phyloP scores from a whole-genome alignment of 2,113 vertebrate genomes.

The Myrmophylax atrothorax region DNA sequence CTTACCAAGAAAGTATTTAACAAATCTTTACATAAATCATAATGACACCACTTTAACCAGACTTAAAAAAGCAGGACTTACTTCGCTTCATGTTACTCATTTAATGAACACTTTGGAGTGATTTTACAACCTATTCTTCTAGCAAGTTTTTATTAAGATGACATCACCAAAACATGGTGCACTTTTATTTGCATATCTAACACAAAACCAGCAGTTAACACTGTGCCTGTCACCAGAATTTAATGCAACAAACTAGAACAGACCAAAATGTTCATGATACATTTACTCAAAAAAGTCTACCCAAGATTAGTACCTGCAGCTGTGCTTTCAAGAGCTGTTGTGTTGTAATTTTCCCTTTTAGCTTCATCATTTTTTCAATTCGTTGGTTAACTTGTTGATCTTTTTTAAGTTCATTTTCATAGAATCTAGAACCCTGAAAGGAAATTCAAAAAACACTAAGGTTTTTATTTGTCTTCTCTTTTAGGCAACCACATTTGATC shows the following conservation, averaged over 20 bases:
- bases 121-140: not conserved
- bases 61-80: not conserved
- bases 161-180: not conserved
- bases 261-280: not conserved
- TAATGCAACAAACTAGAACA: not conserved
- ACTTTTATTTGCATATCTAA: not conserved
- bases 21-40: not conserved
- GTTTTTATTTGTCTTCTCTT: not conserved
- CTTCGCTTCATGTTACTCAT: not conserved
- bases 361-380: conserved; percentile 91
- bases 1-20: not conserved
- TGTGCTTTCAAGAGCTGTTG: conserved; percentile 88
- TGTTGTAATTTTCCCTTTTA: conserved; percentile 85
- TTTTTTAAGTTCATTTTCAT: conserved; percentile 92
- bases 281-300: not conserved
- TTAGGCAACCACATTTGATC: not conserved
- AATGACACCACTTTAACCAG: not conserved
- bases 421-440: conserved; percentile 92
- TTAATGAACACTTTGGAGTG: not conserved
- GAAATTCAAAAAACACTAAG: not conserved
- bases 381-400: conserved; percentile 94
- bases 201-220: not conserved
- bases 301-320: conserved; percentile 77
- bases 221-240: not conserved
- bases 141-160: not conserved